Evolutionary conservation across 2,797 vertebrate species (phyloP), one percentile per base, ranked within the genome.

Genomic region (Holocentrus rufus): DNA sequence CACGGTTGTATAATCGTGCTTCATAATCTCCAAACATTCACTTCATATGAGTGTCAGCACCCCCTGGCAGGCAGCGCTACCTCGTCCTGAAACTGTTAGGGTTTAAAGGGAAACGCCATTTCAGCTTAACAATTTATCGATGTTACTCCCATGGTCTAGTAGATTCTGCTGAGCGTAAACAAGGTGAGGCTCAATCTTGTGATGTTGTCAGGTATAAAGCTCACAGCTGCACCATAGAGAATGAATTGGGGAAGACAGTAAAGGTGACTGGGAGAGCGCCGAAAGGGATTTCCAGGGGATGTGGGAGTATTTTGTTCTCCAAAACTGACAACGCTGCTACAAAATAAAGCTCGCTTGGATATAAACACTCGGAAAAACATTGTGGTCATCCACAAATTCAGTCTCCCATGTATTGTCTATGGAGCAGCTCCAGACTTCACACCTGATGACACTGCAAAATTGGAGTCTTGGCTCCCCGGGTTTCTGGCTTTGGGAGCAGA

Each of bases 21-120:
- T 85, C 78, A 75, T 86, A 83, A 90, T 90, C 86, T 83, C 72
- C 74, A 69, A 74, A 65, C 67, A 23, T 87, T 82, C 81, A 77
- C 88, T 87, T 83, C 58, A 80, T 46, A 10, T 46, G 68, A 79
- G 72, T 58, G 53, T 62, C 30, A 76, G 76, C 46, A 77, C 85
- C 76, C 17, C 25, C 78, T 65, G 82, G 77, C 71, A 79, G 77
- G 65, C 70, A 0, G 58, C 14, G 15, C 67, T 68, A 22, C 75
- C 68, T 81, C 74, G 61, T 68, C 76, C 74, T 31, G 71, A 85
- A 85, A 86, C 69, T 81, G 76, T 74, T 60, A 49, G 46, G 47
- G 27, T 55, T 74, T 55, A 61, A 74, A 83, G 71, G 55, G 56
- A 73, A 84, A 42, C 75, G 20, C 2, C 63, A 17, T 58, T 27